Percentiles rank a stretch among this genome's conserved stretches.
These are phyloP conservation scores for Hemibagrus wyckioides DNA, from an alignment of 2,113 vertebrate genomes.

Conservation along the genomic window DNA sequence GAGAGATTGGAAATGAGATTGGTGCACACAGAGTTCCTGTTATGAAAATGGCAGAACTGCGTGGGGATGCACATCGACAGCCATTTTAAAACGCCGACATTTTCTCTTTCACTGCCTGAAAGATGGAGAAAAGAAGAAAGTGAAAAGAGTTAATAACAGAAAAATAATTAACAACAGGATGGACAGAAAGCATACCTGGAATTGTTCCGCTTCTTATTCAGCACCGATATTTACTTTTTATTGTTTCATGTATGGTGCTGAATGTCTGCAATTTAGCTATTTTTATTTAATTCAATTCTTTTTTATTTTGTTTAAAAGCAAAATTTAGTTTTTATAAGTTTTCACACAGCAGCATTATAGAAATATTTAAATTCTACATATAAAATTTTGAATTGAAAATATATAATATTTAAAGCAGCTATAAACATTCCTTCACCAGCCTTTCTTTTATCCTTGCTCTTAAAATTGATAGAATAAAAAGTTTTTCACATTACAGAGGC, in stretches of 20 bases:
- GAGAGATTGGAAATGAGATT: conserved; percentile 47
- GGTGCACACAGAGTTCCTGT: not conserved
- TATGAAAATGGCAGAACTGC: not conserved
- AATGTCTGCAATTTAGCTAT: not conserved
- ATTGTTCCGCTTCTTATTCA: not conserved
- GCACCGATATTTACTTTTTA: not conserved
- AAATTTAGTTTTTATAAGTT: too few species aligned
- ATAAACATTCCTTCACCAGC: not conserved
- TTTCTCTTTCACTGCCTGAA: not conserved
- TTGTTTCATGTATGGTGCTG: not conserved
- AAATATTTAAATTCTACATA: too few species aligned
- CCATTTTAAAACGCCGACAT: not conserved
- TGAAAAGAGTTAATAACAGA: conserved; percentile 25
- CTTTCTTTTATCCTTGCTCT: not conserved
- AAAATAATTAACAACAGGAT: not conserved
- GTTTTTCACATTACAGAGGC: not conserved
- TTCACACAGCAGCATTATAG: too few species aligned
- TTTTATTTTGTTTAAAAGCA: too few species aligned
- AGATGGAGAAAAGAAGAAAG: conserved; percentile 17
- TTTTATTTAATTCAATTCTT: not conserved
- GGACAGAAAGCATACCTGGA: not conserved
- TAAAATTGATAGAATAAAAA: not conserved
- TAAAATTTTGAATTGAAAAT: too few species aligned
- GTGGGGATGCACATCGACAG: conserved; percentile 4
- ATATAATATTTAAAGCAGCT: too few species aligned